Conservation (phyloP, 2,797 vertebrate species). For the Acomys russatus region DNA sequence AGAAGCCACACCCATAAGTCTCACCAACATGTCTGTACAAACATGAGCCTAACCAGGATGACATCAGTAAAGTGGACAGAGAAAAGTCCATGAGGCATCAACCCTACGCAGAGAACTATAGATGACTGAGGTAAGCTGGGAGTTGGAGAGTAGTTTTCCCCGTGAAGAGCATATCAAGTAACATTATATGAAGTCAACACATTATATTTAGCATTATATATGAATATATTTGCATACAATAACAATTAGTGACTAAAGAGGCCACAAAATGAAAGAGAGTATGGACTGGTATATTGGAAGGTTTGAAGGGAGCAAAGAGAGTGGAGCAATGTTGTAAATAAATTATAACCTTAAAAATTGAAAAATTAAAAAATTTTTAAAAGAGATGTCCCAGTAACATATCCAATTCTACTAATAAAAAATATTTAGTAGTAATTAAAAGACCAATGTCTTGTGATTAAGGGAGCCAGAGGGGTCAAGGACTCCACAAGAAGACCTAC, state of each 20-base stretch:
- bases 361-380: background rate
- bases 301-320: background rate
- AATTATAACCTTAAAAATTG: background rate
- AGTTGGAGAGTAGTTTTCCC: background rate
- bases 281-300: too few species aligned
- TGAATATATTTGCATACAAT: background rate
- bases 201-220: background rate
- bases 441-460: background rate
- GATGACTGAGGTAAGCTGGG: background rate
- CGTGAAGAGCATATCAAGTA: background rate
- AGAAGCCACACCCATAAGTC: background rate
- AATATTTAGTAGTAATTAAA: constrained; percentile 5
- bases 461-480: background rate
- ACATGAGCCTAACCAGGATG: too few species aligned
- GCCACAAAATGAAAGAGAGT: background rate
- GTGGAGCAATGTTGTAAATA: background rate
- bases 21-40: too few species aligned
- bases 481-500: too few species aligned
- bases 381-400: background rate
- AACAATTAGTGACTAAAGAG: background rate
- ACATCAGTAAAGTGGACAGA: too few species aligned
- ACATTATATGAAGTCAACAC: background rate
- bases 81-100: too few species aligned
- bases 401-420: constrained; percentile 37
- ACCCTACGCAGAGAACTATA: too few species aligned